phyloP scores from a whole-genome alignment of 2,113 vertebrate species.

The Terrapene triunguis region DNA sequence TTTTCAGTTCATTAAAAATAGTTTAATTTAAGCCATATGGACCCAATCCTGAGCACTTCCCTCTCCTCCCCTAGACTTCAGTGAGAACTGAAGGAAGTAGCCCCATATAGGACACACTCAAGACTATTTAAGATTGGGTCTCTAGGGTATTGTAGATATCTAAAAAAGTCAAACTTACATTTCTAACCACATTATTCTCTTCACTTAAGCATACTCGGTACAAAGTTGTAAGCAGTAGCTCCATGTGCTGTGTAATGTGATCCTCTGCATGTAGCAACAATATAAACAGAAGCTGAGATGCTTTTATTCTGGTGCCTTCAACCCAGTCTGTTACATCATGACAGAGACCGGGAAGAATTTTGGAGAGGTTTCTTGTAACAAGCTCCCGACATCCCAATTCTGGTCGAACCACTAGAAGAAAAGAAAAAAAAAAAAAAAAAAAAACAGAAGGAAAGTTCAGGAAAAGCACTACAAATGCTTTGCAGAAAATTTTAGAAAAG shows the following conservation, averaged over 20 bases:
- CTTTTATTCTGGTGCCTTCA: slow-evolving; percentile 87
- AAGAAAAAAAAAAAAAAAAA: neutral
- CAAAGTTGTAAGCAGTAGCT: slow-evolving; percentile 85
- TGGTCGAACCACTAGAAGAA: slow-evolving; percentile 84
- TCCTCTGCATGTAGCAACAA: slow-evolving; percentile 93
- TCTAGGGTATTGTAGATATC: neutral
- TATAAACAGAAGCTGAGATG: slow-evolving; percentile 86
- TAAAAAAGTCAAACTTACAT: slow-evolving; percentile 80
- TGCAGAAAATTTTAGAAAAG: neutral
- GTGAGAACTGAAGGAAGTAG: neutral
- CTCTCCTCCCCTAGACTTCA: neutral
- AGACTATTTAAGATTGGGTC: neutral
- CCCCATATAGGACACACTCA: neutral
- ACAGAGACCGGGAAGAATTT: slow-evolving; percentile 88
- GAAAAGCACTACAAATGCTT: neutral
- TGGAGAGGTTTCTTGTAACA: slow-evolving; percentile 90
- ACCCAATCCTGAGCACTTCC: neutral
- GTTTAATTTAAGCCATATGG: neutral
- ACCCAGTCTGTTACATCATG: slow-evolving; percentile 92
- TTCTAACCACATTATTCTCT: slow-evolving; percentile 84
- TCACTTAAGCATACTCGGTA: slow-evolving; percentile 85
- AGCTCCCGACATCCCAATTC: slow-evolving; percentile 93
- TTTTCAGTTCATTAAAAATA: neutral
- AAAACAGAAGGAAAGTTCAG: neutral
- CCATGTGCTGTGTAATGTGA: slow-evolving; percentile 92